phyloP scores from a whole-genome alignment of 2,888 invertebrate genomes.

The Pheosia gnoma region DNA sequence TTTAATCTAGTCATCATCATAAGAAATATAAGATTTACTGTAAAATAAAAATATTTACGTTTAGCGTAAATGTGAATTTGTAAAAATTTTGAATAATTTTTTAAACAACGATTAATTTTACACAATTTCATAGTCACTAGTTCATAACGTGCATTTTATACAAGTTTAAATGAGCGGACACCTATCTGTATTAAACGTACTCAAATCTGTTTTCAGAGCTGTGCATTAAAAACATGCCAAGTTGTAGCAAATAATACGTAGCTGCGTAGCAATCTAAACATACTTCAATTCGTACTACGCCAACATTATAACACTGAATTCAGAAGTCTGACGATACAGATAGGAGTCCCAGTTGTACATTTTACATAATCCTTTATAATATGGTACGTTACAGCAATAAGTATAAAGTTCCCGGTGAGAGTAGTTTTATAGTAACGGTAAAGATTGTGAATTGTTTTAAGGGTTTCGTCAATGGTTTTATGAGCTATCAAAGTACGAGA shows the following conservation, averaged over 20 bases:
- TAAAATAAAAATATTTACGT: conserved; percentile 37
- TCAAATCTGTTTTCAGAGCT: neutral
- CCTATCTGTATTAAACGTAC: conserved; percentile 12
- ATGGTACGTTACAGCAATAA: conserved; percentile 48
- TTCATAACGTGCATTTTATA: conserved; percentile 55
- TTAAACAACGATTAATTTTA: conserved; percentile 65
- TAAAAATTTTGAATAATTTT: conserved; percentile 56
- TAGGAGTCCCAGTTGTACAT: conserved; percentile 33
- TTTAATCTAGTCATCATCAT: conserved; percentile 38
- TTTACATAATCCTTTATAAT: conserved; percentile 42
- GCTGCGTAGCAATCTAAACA: conserved; percentile 8
- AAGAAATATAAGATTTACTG: conserved; percentile 33
- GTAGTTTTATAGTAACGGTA: conserved; percentile 35
- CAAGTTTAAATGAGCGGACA: conserved; percentile 45
- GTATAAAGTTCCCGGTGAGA: conserved; percentile 40
- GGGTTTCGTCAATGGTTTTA: conserved; percentile 6
- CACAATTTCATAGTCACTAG: conserved; percentile 41
- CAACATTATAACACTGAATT: neutral
- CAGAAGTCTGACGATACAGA: conserved; percentile 16
- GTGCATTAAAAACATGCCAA: neutral
- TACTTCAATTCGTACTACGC: conserved; percentile 14
- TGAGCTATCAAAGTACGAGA: neutral
- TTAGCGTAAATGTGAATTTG: conserved; percentile 44
- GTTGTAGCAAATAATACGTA: conserved; percentile 9
- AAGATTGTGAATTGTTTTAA: conserved; percentile 34